These are phyloP conservation scores for Oceanodroma tethys DNA, from an alignment of 2,113 vertebrate genomes.

Conservation along the genomic window DNA sequence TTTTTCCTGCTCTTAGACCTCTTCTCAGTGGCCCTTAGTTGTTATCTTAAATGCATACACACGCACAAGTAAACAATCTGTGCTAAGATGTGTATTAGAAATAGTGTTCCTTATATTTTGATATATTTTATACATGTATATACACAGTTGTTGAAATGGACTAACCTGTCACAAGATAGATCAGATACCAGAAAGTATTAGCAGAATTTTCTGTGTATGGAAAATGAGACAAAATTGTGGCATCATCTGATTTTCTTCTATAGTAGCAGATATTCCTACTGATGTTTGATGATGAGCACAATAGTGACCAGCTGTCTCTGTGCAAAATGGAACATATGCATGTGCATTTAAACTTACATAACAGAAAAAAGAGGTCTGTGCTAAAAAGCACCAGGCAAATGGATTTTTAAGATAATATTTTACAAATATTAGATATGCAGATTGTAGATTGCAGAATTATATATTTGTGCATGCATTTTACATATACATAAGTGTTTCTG, in stretches of 20 bases:
- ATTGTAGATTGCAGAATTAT: not conserved
- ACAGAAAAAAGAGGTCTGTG: not conserved
- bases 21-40: not conserved
- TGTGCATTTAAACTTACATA: not conserved
- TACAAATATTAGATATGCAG: not conserved
- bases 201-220: not conserved
- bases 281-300: not conserved
- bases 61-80: not conserved
- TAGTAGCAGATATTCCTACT: not conserved
- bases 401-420: not conserved
- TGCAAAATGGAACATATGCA: not conserved
- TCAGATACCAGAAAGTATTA: not conserved
- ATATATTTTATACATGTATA: not conserved
- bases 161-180: not conserved
- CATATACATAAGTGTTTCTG: not conserved
- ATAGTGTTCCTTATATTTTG: rapidly evolving
- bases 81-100: not conserved
- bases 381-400: not conserved
- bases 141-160: not conserved
- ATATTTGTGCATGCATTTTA: not conserved
- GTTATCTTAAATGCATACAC: not conserved
- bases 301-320: not conserved
- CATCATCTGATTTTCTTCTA: not conserved
- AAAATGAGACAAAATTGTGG: not conserved
- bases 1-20: not conserved